Percentiles rank a stretch among this genome's conserved stretches.
phyloP scores from a whole-genome alignment of 2,888 invertebrate species.

The Mesochorus sp. region DNA sequence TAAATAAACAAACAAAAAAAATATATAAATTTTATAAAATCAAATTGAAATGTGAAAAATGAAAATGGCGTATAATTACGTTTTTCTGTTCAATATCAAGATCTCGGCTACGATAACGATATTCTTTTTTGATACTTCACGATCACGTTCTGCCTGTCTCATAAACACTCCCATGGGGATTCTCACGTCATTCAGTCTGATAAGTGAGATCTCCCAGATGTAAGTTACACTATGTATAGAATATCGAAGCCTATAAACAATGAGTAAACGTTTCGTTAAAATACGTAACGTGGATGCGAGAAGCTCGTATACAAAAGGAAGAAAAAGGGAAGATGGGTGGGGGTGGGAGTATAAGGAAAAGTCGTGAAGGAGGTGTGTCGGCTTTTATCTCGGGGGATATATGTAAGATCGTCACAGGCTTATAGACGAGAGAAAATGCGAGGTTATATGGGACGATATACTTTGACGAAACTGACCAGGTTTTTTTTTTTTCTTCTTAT shows the following conservation, averaged over 20 bases:
- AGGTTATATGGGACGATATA: conserved; percentile 35
- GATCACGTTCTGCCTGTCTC: conserved; percentile 39
- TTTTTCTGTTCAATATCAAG: too few relatives aligned
- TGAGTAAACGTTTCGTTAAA: conserved; percentile 72
- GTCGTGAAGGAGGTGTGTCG: conserved; percentile 65
- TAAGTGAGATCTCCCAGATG: not conserved
- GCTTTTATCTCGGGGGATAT: conserved; percentile 54
- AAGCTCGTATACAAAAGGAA: conserved; percentile 16
- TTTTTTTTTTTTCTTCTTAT: conserved; percentile 6
- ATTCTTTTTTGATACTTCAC: not conserved
- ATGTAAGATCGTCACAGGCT: conserved; percentile 47
- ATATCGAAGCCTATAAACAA: conserved; percentile 68
- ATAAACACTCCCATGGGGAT: conserved; percentile 17
- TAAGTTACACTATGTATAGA: not conserved
- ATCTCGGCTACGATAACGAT: too few relatives aligned
- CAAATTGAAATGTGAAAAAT: not conserved
- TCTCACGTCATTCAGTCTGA: conserved; percentile 12
- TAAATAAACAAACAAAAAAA: too few relatives aligned
- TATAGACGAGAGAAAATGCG: conserved; percentile 22
- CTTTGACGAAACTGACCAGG: conserved; percentile 43
- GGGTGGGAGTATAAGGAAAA: conserved; percentile 21
- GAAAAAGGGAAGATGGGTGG: conserved; percentile 30
- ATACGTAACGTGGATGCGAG: conserved; percentile 63
- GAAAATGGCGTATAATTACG: too few relatives aligned
- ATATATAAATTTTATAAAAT: not conserved